Conservation (phyloP, 1,140 invertebrate genomes). For the Pectinophora gossypiella region DNA sequence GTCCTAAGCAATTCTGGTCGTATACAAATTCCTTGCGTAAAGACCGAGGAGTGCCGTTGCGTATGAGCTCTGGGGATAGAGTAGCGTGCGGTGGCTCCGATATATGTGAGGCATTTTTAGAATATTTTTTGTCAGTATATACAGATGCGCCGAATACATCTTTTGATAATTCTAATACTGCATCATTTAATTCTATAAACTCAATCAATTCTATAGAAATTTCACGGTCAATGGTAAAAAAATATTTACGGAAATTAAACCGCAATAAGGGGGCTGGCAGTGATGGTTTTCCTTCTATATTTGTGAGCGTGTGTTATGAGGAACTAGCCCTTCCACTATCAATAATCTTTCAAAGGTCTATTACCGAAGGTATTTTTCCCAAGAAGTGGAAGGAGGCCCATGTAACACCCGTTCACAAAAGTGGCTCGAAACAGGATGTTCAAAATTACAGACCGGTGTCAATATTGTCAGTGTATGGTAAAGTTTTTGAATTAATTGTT, state of each 20-base stretch:
- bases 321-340: neutral
- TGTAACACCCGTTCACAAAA: neutral
- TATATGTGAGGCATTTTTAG: neutral
- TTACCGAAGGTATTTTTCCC: neutral
- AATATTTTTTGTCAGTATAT: neutral
- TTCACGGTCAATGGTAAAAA: neutral
- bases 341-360: neutral
- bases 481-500: constrained; percentile 1
- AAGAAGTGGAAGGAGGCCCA: neutral
- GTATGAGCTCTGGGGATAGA: neutral
- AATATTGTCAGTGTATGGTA: neutral
- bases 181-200: neutral
- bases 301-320: neutral
- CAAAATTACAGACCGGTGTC: constrained; percentile 3
- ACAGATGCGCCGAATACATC: neutral
- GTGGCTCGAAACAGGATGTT: neutral
- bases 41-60: neutral
- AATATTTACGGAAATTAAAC: neutral
- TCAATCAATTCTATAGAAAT: neutral
- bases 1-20: neutral
- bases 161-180: neutral
- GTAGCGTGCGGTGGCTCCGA: neutral
- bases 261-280: neutral
- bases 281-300: neutral
- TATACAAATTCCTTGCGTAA: neutral